Evolutionary conservation across 2,113 vertebrate species (phyloP).

Genomic region (Gymnobelideus leadbeateri): DNA sequence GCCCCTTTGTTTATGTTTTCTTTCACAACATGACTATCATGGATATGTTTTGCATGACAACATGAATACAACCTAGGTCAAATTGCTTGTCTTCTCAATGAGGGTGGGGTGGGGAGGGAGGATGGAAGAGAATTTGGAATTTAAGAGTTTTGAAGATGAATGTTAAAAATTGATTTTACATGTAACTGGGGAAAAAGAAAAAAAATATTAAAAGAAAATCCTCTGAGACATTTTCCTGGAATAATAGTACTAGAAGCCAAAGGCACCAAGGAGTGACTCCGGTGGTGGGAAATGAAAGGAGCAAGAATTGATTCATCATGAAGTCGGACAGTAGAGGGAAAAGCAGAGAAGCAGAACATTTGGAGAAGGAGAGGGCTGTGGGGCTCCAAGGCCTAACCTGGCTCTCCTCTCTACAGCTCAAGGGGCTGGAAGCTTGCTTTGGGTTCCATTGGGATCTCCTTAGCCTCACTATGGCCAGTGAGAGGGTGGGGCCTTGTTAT

Average conservation of each 20-base stretch:
- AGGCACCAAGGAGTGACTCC: not conserved
- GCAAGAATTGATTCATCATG: not conserved
- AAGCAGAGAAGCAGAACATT: not conserved
- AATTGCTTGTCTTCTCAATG: too few species aligned
- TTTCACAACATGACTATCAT: too few species aligned
- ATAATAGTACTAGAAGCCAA: not conserved
- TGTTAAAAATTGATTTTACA: too few species aligned
- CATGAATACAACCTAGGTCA: too few species aligned
- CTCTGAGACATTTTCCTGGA: not conserved
- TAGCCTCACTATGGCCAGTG: not conserved
- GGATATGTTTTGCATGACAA: too few species aligned
- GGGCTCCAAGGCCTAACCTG: not conserved
- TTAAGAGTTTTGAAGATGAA: too few species aligned
- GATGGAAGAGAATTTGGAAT: too few species aligned
- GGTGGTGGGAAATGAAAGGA: not conserved
- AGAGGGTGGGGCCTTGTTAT: not conserved
- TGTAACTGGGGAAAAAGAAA: too few species aligned
- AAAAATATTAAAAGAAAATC: not conserved
- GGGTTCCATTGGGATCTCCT: not conserved
- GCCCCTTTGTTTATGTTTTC: too few species aligned
- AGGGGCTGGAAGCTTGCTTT: not conserved
- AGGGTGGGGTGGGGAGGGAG: too few species aligned
- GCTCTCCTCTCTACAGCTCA: not conserved
- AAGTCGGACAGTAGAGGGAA: not conserved
- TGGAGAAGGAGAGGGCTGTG: not conserved